Conservation (phyloP, 2,888 invertebrate genomes). For the Sericinus montela region DNA sequence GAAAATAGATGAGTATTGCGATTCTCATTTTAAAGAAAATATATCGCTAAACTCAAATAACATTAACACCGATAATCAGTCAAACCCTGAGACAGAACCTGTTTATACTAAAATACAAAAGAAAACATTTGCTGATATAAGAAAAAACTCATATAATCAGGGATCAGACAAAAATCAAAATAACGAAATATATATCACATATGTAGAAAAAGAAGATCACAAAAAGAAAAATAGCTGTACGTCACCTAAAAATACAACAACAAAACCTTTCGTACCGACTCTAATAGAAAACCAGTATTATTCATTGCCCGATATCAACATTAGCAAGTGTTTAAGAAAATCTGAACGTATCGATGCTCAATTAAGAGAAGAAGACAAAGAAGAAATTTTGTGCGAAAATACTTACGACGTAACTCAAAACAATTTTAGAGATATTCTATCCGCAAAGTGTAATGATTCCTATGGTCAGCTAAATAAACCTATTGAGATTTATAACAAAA, state of each 20-base stretch:
- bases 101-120: slow-evolving; percentile 70
- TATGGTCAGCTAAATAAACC: slow-evolving; percentile 68
- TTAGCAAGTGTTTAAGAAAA: slow-evolving; percentile 83
- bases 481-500: slow-evolving; percentile 35
- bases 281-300: slow-evolving; percentile 84
- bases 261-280: slow-evolving; percentile 72
- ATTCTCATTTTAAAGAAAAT: slow-evolving; percentile 65
- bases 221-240: slow-evolving; percentile 59
- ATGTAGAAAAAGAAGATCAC: slow-evolving; percentile 60
- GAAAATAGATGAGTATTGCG: slow-evolving; percentile 76
- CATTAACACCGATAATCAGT: slow-evolving; percentile 40
- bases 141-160: slow-evolving; percentile 51
- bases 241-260: slow-evolving; percentile 67
- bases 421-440: slow-evolving; percentile 63
- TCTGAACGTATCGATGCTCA: slow-evolving; percentile 86
- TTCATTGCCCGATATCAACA: slow-evolving; percentile 85
- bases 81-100: slow-evolving; percentile 53
- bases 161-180: slow-evolving; percentile 50
- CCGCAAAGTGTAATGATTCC: slow-evolving; percentile 49
- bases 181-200: slow-evolving; percentile 61
- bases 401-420: slow-evolving; percentile 68
- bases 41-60: slow-evolving; percentile 46
- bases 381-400: slow-evolving; percentile 64
- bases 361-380: slow-evolving; percentile 74
- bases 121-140: slow-evolving; percentile 77